Evolutionary conservation across 1,140 invertebrate genomes (phyloP).

Genomic region (Idris sp.): DNA sequence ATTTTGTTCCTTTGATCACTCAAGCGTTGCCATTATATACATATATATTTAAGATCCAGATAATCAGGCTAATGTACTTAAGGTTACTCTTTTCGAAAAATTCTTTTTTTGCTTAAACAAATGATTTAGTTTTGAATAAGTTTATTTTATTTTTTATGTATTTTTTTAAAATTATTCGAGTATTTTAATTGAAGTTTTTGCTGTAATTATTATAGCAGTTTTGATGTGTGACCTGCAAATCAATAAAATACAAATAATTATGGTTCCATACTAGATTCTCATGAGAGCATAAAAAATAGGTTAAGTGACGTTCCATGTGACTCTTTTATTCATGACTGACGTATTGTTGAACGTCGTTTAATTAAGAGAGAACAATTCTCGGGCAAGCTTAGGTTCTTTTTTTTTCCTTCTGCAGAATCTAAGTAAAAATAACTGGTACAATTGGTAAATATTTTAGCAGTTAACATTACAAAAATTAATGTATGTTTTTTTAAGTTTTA

Average conservation of each 20-base stretch:
- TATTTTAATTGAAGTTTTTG: too few species aligned
- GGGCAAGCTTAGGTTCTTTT: slow-evolving; percentile 1
- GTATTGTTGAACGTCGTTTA: slow-evolving; percentile 17
- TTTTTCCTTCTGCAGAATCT: neutral
- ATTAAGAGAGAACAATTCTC: slow-evolving; percentile 26
- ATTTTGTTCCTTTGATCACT: slow-evolving; percentile 54
- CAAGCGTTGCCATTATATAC: slow-evolving; percentile 30
- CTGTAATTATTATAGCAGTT: too few species aligned
- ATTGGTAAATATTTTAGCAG: too few species aligned
- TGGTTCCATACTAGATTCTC: slow-evolving; percentile 16
- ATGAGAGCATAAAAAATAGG: slow-evolving; percentile 24
- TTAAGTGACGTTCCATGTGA: slow-evolving; percentile 27
- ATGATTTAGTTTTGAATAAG: too few species aligned
- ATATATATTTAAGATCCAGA: neutral
- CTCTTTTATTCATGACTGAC: slow-evolving; percentile 17
- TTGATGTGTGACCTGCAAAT: neutral
- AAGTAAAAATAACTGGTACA: too few species aligned
- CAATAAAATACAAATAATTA: slow-evolving; percentile 16
- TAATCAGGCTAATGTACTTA: slow-evolving; percentile 15
- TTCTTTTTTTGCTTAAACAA: too few species aligned
- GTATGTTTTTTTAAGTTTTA: too few species aligned
- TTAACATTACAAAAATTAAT: too few species aligned
- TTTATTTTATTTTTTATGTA: too few species aligned
- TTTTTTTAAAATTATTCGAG: too few species aligned
- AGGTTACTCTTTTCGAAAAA: too few species aligned